Evolutionary conservation across 2,797 vertebrate genomes (phyloP).

Genomic region (Rhodeus uyekii): DNA sequence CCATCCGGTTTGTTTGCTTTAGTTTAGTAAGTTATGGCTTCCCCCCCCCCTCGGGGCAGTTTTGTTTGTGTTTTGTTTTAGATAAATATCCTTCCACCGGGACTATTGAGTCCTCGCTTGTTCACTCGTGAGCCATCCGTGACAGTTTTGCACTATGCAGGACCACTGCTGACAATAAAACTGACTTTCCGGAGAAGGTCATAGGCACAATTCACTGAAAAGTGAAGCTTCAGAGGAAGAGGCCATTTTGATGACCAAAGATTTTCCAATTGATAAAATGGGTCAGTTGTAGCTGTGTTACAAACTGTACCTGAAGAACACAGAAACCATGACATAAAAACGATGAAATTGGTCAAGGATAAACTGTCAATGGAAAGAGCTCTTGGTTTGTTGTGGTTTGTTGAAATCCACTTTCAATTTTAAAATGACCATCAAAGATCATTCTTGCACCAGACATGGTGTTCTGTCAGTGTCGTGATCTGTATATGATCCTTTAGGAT

Average conservation of each 20-base stretch:
- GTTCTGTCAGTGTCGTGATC: conserved; percentile 36
- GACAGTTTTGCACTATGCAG: conserved; percentile 15
- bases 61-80: too few relatives aligned
- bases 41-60: too few relatives aligned
- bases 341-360: conserved; percentile 27
- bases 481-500: conserved; percentile 39
- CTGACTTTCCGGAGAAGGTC: neutral
- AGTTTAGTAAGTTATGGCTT: too few relatives aligned
- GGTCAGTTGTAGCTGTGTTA: conserved; percentile 27
- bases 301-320: conserved; percentile 23
- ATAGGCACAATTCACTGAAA: conserved; percentile 5
- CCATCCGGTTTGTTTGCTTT: too few relatives aligned
- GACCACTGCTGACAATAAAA: neutral
- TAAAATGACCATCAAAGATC: neutral
- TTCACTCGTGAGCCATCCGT: too few relatives aligned
- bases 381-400: conserved; percentile 29
- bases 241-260: neutral
- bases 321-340: conserved; percentile 6
- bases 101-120: too few relatives aligned
- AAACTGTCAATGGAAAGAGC: conserved; percentile 19
- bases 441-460: conserved; percentile 19
- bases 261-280: conserved; percentile 39
- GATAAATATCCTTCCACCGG: too few relatives aligned
- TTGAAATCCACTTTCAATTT: conserved; percentile 36
- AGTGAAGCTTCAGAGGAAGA: conserved; percentile 4